Conservation (phyloP, 2,113 vertebrate species). For the Murina feae region DNA sequence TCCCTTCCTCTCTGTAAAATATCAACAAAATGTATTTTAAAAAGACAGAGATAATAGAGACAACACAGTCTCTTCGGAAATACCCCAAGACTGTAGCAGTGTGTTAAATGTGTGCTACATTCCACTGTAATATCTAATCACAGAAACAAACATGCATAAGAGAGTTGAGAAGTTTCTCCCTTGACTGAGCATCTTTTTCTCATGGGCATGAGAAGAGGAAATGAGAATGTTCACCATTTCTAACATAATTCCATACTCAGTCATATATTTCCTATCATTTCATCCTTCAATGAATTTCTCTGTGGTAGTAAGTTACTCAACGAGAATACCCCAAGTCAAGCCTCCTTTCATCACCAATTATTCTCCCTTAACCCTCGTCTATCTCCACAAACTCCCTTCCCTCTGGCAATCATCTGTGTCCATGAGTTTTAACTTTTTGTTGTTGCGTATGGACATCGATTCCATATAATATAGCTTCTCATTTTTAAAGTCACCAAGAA, state of each 20-base stretch:
- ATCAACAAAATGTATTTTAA: no score
- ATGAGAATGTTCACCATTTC: not conserved
- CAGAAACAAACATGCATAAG: rapidly evolving
- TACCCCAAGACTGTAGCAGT: not conserved
- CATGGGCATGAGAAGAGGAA: rapidly evolving
- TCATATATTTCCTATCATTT: not conserved
- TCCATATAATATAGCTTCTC: no score
- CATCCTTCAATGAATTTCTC: not conserved
- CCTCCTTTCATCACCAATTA: no score
- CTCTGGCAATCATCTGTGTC: no score
- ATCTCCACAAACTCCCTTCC: no score
- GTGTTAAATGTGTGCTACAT: not conserved
- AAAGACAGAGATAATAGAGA: no score
- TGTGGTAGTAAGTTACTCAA: not conserved
- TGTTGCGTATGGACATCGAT: no score
- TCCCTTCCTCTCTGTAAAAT: no score
- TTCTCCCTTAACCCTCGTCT: no score
- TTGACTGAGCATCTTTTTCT: not conserved
- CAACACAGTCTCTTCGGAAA: not conserved
- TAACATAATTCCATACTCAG: not conserved
- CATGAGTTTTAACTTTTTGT: no score
- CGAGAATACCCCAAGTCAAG: no score
- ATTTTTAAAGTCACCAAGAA: no score
- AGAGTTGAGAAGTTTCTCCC: not conserved
- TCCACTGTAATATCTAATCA: not conserved